Conservation (phyloP, 1,140 invertebrate species). For the Papilio dardanus region DNA sequence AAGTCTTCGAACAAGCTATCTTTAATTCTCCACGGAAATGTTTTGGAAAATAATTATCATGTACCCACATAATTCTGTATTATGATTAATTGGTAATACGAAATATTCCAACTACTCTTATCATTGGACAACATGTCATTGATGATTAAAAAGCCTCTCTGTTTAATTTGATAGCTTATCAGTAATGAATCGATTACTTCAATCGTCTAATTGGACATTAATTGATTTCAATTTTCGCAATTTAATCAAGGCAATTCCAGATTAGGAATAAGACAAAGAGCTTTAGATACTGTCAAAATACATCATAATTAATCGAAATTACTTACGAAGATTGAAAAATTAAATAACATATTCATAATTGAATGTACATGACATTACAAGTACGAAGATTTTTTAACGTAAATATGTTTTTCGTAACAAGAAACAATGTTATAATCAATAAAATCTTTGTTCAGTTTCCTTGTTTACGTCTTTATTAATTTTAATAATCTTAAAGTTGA, state of each 20-base stretch:
- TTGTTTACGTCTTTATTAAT: not conserved
- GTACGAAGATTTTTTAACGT: not conserved
- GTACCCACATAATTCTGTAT: not conserved
- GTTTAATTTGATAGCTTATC: constrained; percentile 22
- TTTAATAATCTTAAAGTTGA: not conserved
- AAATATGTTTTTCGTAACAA: not conserved
- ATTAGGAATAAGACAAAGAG: not conserved
- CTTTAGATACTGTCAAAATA: not conserved
- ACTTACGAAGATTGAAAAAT: not conserved
- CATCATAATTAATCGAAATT: not conserved
- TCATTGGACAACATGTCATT: not conserved
- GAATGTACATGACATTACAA: not conserved
- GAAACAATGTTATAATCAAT: not conserved
- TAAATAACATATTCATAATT: not conserved
- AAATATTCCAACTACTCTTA: not conserved
- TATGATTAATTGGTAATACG: not conserved
- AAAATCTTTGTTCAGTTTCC: not conserved
- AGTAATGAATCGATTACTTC: constrained; percentile 24
- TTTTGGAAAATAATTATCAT: constrained; percentile 3
- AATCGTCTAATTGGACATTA: constrained; percentile 21
- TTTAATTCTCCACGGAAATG: not conserved
- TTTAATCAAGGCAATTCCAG: constrained; percentile 11
- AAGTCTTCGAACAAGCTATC: not conserved
- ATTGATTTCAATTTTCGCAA: constrained; percentile 27
- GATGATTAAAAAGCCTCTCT: constrained; percentile 1